Evolutionary conservation across 2,888 invertebrate species (phyloP).

Genomic region (Cephus runcator): DNA sequence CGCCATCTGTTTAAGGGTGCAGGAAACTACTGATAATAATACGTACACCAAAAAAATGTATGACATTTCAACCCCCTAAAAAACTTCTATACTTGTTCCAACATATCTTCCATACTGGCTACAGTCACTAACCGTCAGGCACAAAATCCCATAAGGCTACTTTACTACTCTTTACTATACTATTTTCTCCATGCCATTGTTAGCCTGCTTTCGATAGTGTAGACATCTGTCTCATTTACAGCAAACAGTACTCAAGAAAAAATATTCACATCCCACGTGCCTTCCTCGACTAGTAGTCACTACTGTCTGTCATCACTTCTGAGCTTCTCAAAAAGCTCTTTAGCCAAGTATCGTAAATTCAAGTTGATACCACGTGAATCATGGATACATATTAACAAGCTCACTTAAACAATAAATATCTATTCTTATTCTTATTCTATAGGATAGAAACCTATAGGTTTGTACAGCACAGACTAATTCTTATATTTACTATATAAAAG

Average conservation of each 20-base stretch:
- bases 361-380: background rate
- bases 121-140: no score
- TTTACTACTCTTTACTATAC: no score
- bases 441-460: background rate
- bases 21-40: background rate
- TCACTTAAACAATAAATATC: background rate
- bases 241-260: background rate
- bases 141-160: no score
- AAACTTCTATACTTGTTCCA: no score
- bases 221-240: background rate
- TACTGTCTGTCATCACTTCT: background rate
- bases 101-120: no score
- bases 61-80: no score
- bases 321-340: background rate
- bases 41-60: background rate
- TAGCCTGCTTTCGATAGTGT: background rate
- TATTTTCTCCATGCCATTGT: background rate
- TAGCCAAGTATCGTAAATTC: conserved; percentile 1
- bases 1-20: background rate
- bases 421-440: background rate
- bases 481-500: background rate
- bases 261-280: background rate
- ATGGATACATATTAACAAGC: background rate
- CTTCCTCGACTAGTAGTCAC: background rate
- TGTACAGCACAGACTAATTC: background rate